Evolutionary conservation across 2,888 invertebrate species (phyloP), one percentile per base, ranked within the genome.

Genomic region (Bombylius major): DNA sequence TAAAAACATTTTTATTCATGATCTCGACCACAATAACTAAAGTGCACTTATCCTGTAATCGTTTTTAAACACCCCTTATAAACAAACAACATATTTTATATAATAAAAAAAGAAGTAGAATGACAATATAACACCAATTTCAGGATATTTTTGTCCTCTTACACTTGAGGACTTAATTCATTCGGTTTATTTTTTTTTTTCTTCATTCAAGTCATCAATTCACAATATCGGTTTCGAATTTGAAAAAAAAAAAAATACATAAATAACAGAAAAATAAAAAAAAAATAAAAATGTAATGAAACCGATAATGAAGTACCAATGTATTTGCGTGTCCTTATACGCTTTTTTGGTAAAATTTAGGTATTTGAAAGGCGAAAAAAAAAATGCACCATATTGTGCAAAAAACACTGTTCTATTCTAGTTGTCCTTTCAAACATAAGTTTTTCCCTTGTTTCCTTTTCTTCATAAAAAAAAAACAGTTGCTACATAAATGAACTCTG

Each of bases 401-500:
- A 36, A 50, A 55, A 42, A 42, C 1, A 11, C 4, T 42, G 1
- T 42, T 4, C 56, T 54, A 56, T 58, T 52, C 48, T 54, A 52
- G 23, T 23, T 23, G 23, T 23, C 23, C 23, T 23, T 23, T 23
- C 23, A 47, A 56, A 54, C 58, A 58, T 58, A 58, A 58, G 58
- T 58, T 58, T 58, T 56, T 56, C 58, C 56, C 4, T 42, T 42
- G 4, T 42, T 42, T 11, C 2, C 6, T 42, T 42, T 58, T 56
- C 56, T 23, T 23, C 3, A 23, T 23, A 23, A 23, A 23, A 23
- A 23, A 23, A 23, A 23, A 23, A 23, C 23, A 23, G 23, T 23
- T 50, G 56, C 56, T 56, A 42, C 54, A 56, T 58, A 54, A 58
- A 58, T 58, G 58, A 58, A 58, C 50, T 58, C 55, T n/a, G n/a